Evolutionary conservation across 2,113 vertebrate species (phyloP), one percentile per base, ranked within the genome.

Genomic region (Cyphomyrus plagiostoma): DNA sequence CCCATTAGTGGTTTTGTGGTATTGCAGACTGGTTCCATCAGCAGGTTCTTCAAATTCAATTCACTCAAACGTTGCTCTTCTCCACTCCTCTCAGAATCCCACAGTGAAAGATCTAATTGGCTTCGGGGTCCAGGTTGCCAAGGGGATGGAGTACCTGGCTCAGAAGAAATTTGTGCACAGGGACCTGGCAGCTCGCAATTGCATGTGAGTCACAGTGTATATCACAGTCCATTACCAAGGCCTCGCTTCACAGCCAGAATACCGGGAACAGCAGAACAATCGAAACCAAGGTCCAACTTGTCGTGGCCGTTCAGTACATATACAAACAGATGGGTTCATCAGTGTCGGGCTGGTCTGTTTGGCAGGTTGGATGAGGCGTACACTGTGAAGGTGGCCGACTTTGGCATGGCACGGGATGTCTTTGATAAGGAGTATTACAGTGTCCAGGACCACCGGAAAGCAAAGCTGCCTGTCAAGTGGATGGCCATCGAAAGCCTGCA

Each of bases 351-450:
- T 74, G 11, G 50, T 45, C n/a, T 30, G 23, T 84, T 56, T 66
- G 42, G 35, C 52, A 99, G 98, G 98, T 93, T 99, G 93, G 98
- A 99, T 0, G 97, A 99, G 95, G 96, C 96, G 0, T 98, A 97
- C 86, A 97, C 97, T 0, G 98, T 99, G 88, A 99, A 99, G 92
- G 98, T 99, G 94, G 98, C 98, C 0, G 98, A 99, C 93, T 99
- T 99, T 0, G 98, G 98, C 42, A 96, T 99, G 95, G 98, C 98
- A 0, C 96, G 98, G 30, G 98, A 98, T 0, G 93, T 99, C 66
- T 96, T 99, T 3, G 98, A 98, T 93, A 99, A 98, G 92, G 98
- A 98, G 52, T 99, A 99, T 94, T 99, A 99, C 92, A 99, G 98
- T 49, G 90, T 99, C 56, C 96, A 89, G 62, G 96, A 94, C 89